A percentile compares a stretch with the other conserved stretches of the same genome.
Conservation (phyloP, 1,140 invertebrate genomes). For the Drosophila eugracilis region DNA sequence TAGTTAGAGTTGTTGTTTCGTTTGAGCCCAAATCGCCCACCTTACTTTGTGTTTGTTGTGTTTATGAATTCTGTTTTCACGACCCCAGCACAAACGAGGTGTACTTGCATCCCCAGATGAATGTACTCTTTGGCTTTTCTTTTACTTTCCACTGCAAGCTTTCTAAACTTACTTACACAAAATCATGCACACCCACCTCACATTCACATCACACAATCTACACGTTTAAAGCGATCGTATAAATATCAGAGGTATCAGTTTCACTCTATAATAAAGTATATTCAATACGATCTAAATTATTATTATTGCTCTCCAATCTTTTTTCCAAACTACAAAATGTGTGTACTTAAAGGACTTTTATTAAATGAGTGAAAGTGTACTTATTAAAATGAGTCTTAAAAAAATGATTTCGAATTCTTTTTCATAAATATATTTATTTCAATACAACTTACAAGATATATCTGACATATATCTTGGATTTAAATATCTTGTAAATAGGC, state of each 20-base stretch:
- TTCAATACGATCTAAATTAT: too few relatives aligned
- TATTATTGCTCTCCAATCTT: too few relatives aligned
- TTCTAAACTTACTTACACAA: conserved; percentile 21
- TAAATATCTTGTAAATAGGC: conserved; percentile 2
- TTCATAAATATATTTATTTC: too few relatives aligned
- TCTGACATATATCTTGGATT: not conserved
- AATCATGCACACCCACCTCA: conserved; percentile 8
- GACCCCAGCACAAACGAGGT: conserved; percentile 26
- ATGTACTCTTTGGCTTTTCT: conserved; percentile 22
- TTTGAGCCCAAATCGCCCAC: conserved; percentile 40
- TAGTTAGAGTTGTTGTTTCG: conserved; percentile 74
- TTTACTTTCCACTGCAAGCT: conserved; percentile 37
- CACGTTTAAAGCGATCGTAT: conserved; percentile 21
- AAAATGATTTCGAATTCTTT: too few relatives aligned
- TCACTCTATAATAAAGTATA: not conserved
- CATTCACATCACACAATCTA: conserved; percentile 16
- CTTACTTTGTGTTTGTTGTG: conserved; percentile 37
- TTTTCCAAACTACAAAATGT: too few relatives aligned
- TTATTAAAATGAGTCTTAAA: too few relatives aligned
- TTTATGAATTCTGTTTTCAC: conserved; percentile 19
- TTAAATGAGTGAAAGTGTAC: too few relatives aligned
- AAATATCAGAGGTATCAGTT: not conserved
- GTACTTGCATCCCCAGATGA: conserved; percentile 21
- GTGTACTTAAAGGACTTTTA: too few relatives aligned
- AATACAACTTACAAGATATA: too few relatives aligned